Percentiles rank a stretch among this genome's conserved stretches.
Evolutionary conservation across 1,140 invertebrate genomes (phyloP).

Genomic region (Lethrus apterus): DNA sequence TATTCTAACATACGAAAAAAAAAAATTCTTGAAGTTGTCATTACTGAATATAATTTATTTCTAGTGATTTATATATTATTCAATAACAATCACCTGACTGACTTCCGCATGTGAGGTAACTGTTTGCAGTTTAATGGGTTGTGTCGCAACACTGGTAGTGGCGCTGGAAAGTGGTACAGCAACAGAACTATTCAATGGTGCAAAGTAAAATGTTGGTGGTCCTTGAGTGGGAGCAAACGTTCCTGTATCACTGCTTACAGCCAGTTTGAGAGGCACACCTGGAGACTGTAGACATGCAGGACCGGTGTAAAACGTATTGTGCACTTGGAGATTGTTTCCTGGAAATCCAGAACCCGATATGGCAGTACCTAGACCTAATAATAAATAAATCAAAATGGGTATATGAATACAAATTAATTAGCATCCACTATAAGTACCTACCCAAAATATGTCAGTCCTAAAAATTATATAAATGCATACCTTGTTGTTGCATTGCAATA

Average conservation of each 20-base stretch:
- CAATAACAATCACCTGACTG: slow-evolving; percentile 46
- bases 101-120: slow-evolving; percentile 40
- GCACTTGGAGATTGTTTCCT: slow-evolving; percentile 29
- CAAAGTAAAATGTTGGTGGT: slow-evolving; percentile 35
- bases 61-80: no score
- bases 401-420: no score
- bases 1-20: slow-evolving; percentile 52
- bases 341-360: slow-evolving; percentile 29
- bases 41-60: no score
- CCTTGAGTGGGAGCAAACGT: slow-evolving; percentile 22
- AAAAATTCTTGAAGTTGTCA: no score
- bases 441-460: no score
- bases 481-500: slow-evolving; percentile 35
- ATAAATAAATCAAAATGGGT: neutral
- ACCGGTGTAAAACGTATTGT: slow-evolving; percentile 34
- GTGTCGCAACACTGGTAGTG: slow-evolving; percentile 26
- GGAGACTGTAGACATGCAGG: slow-evolving; percentile 25
- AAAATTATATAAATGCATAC: slow-evolving; percentile 16
- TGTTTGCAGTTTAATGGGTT: slow-evolving; percentile 36
- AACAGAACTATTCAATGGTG: slow-evolving; percentile 25
- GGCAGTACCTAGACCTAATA: slow-evolving; percentile 26
- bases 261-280: slow-evolving; percentile 22
- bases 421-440: no score
- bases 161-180: slow-evolving; percentile 27
- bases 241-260: slow-evolving; percentile 22